Conservation (phyloP, 2,113 vertebrate genomes). For the Microcebus jonahi region DNA sequence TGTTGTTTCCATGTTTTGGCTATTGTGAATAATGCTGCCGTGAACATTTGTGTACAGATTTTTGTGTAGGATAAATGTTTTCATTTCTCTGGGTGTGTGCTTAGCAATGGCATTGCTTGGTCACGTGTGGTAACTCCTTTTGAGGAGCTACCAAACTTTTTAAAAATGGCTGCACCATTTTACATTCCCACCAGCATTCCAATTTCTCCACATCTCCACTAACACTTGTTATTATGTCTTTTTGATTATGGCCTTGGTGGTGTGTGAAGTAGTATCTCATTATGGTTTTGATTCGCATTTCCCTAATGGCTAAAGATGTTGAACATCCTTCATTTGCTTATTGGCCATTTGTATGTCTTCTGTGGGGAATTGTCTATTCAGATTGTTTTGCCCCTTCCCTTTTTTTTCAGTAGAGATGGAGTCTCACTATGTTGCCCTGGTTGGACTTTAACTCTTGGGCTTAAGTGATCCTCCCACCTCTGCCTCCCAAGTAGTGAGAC, state of each 20-base stretch:
- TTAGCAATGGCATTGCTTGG: not conserved
- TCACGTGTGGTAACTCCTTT: not conserved
- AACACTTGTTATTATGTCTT: not conserved
- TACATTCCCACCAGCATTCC: not conserved
- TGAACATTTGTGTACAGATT: constrained; percentile 5
- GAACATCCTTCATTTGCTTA: not conserved
- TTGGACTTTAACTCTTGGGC: not conserved
- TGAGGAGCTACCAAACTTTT: not conserved
- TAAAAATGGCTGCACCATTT: not conserved
- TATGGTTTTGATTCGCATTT: constrained; percentile 51
- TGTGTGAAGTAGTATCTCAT: not conserved
- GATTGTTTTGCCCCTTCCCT: not conserved
- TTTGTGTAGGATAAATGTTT: not conserved
- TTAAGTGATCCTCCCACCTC: not conserved
- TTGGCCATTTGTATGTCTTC: not conserved
- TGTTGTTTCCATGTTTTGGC: not conserved
- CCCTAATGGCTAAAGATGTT: not conserved
- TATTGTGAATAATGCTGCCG: not conserved
- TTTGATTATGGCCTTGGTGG: not conserved
- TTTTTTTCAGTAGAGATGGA: not conserved
- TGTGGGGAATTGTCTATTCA: not conserved
- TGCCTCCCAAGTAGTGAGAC: not conserved
- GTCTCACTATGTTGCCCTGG: not conserved
- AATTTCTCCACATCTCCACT: not conserved
- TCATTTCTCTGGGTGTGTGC: constrained; percentile 25